Conservation (phyloP, 2,888 invertebrate species). For the Cephus sareptanus region DNA sequence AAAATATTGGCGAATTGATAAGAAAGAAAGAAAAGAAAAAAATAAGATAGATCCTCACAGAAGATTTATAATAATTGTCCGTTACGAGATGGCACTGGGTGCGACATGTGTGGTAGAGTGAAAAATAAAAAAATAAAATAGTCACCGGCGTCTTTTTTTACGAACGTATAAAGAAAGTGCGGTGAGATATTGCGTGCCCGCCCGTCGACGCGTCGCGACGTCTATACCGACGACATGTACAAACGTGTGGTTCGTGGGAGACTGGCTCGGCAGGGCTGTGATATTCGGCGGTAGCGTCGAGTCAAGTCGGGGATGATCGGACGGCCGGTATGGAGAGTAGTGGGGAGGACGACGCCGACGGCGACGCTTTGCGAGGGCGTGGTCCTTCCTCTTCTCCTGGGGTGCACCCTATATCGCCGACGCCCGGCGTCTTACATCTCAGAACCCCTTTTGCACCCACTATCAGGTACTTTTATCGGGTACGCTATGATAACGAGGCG, state of each 20-base stretch:
- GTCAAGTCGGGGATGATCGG: conserved; percentile 34
- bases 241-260: conserved; percentile 34
- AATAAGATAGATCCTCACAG: background rate
- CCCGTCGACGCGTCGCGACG: conserved; percentile 2
- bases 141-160: background rate
- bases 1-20: background rate
- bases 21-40: conserved; percentile 12
- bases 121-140: background rate
- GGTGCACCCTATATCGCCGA: conserved; percentile 5
- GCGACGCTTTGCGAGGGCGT: conserved; percentile 27
- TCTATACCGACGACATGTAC: conserved; percentile 22
- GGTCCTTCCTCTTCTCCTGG: conserved; percentile 11
- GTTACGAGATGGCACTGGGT: background rate
- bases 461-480: conserved; percentile 34
- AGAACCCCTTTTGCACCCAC: background rate
- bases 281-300: conserved; percentile 16
- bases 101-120: background rate
- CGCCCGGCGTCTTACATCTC: conserved; percentile 24
- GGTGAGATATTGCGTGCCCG: background rate
- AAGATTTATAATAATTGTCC: background rate
- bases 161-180: background rate
- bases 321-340: conserved; percentile 24
- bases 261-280: conserved; percentile 29
- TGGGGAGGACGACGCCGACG: conserved; percentile 13
- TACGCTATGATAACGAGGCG: conserved; percentile 29